Evolutionary conservation across 1,140 invertebrate genomes (phyloP).

Genomic region (Heliconius himera): DNA sequence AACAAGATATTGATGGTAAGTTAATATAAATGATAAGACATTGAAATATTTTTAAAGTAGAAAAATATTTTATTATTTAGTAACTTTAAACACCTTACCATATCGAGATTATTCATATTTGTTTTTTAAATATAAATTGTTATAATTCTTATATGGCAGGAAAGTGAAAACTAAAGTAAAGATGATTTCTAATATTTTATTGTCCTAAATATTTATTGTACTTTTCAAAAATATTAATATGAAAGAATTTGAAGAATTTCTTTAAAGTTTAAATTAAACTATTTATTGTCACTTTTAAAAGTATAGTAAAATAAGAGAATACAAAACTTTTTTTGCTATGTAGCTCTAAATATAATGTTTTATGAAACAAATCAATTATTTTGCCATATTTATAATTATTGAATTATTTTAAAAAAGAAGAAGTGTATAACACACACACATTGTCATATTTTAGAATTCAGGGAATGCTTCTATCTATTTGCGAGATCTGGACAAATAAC

Average conservation of each 20-base stretch:
- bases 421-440: neutral
- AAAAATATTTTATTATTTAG: no score
- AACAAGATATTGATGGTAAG: slow-evolving; percentile 92
- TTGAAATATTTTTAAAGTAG: neutral
- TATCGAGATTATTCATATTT: no score
- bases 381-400: no score
- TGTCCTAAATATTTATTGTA: neutral
- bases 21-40: slow-evolving; percentile 31
- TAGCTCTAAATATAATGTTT: no score
- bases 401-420: neutral
- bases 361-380: no score
- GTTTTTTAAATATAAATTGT: no score
- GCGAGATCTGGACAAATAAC: slow-evolving; percentile 93
- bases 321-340: no score
- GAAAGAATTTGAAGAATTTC: no score
- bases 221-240: neutral
- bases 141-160: neutral
- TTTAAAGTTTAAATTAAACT: no score
- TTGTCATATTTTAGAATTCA: slow-evolving; percentile 88
- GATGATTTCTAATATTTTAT: neutral
- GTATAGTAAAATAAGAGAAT: no score
- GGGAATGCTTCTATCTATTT: slow-evolving; percentile 97
- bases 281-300: no score
- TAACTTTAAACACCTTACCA: no score
- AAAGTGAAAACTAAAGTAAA: neutral